phyloP scores from a whole-genome alignment of 2,797 vertebrate species.

The Percopsis omiscomaycus region DNA sequence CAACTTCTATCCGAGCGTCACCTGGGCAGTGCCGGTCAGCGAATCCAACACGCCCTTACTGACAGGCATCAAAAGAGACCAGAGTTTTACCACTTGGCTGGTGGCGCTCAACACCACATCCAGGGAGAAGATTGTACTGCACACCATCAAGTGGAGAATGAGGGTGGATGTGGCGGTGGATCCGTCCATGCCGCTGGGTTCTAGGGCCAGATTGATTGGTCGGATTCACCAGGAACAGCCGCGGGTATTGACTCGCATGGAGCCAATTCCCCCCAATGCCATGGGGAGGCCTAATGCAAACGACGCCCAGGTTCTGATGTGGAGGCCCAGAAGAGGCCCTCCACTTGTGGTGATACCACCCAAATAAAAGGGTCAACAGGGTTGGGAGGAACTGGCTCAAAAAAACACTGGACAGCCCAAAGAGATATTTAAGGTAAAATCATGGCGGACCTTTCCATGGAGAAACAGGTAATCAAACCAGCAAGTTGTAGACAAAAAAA shows the following conservation, averaged over 20 bases:
- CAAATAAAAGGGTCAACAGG: constrained; percentile 76
- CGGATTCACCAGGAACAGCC: constrained; percentile 95
- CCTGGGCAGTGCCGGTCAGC: constrained; percentile 96
- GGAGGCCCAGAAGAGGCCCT: constrained; percentile 92
- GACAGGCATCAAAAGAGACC: constrained; percentile 95
- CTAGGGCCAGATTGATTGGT: constrained; percentile 88
- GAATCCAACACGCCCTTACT: constrained; percentile 93
- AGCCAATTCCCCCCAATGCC: constrained; percentile 91
- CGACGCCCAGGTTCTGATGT: constrained; percentile 98
- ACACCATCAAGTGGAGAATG: constrained; percentile 99
- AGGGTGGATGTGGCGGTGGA: constrained; percentile 93
- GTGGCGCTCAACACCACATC: constrained; percentile 93
- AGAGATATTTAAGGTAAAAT: constrained; percentile 3
- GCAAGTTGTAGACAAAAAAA: constrained; percentile 13
- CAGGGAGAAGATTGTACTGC: constrained; percentile 91
- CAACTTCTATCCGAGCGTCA: constrained; percentile 98
- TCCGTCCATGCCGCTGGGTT: constrained; percentile 88
- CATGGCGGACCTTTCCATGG: constrained; percentile 18
- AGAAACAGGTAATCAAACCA: constrained; percentile 23
- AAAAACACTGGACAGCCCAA: not conserved
- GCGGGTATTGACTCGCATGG: constrained; percentile 91
- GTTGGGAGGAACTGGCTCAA: constrained; percentile 6
- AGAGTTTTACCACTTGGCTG: constrained; percentile 98
- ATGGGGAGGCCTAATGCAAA: constrained; percentile 96
- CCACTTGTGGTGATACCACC: constrained; percentile 94